Evolutionary conservation across 2,797 vertebrate genomes (phyloP).

Genomic region (Pangasius mekongensis): DNA sequence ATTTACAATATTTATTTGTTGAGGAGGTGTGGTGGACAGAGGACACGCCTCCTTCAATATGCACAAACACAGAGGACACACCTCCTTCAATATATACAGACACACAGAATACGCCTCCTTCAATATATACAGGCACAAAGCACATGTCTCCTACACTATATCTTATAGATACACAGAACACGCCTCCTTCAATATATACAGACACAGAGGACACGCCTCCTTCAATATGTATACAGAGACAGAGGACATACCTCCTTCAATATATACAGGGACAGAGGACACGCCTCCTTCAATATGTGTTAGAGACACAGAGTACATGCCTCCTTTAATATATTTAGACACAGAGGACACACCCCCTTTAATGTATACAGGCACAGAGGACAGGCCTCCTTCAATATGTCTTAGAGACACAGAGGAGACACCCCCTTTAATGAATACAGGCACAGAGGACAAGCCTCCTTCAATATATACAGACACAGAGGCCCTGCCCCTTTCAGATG

Average conservation of each 20-base stretch:
- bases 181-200: neutral
- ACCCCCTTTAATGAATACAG: too few species aligned
- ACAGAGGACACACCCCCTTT: too few species aligned
- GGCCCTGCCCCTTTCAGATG: neutral
- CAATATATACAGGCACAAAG: neutral
- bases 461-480: neutral
- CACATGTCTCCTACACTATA: neutral
- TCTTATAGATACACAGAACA: too few species aligned
- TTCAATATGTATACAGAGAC: neutral
- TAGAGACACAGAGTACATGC: neutral
- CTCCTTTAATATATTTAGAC: too few species aligned
- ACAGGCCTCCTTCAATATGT: too few species aligned
- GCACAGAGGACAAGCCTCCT: too few species aligned
- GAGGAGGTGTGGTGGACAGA: neutral
- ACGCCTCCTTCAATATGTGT: fast-evolving
- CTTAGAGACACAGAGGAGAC: too few species aligned
- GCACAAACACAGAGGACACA: neutral
- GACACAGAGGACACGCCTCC: neutral
- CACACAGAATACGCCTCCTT: neutral
- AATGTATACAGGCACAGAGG: too few species aligned
- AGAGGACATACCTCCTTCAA: neutral
- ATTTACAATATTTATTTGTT: neutral
- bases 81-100: neutral
- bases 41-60: neutral
- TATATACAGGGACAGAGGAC: neutral